A percentile compares a stretch with the other conserved stretches of the same genome.
Conservation (phyloP, 2,888 invertebrate genomes). For the Phyllotreta cruciferae region DNA sequence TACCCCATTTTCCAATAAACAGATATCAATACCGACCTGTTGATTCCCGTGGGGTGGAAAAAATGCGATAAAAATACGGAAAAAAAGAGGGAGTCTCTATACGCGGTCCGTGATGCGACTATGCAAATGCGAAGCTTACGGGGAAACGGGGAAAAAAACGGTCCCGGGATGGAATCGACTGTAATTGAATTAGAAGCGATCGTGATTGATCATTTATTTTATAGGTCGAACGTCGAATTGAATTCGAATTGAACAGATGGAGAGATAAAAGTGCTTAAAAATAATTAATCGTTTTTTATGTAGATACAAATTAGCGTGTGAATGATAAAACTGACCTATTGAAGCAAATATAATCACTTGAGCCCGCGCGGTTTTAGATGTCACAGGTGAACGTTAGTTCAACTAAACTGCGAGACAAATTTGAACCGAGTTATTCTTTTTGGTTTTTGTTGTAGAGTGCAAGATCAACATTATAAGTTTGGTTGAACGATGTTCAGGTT, state of each 20-base stretch:
- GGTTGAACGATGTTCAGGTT: too few species aligned
- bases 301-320: too few species aligned
- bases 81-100: slow-evolving; percentile 27
- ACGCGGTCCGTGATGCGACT: slow-evolving; percentile 26
- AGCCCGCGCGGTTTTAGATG: too few species aligned
- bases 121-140: slow-evolving; percentile 22
- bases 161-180: slow-evolving; percentile 13
- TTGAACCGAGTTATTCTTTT: too few species aligned
- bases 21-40: slow-evolving; percentile 62
- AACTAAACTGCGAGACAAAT: too few species aligned
- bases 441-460: too few species aligned
- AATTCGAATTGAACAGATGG: slow-evolving; percentile 9
- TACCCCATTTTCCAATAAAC: slow-evolving; percentile 62
- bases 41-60: slow-evolving; percentile 53
- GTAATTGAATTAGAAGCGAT: slow-evolving; percentile 22
- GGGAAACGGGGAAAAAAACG: slow-evolving; percentile 10
- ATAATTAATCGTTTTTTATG: neutral
- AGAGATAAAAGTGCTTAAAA: slow-evolving; percentile 17
- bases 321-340: too few species aligned
- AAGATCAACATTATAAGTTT: too few species aligned
- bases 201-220: slow-evolving; percentile 4
- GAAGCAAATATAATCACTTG: too few species aligned
- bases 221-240: slow-evolving; percentile 1
- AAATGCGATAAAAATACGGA: slow-evolving; percentile 36
- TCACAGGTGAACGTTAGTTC: too few species aligned